Conservation (phyloP, 1,140 invertebrate genomes). For the Globodera rostochiensis region DNA sequence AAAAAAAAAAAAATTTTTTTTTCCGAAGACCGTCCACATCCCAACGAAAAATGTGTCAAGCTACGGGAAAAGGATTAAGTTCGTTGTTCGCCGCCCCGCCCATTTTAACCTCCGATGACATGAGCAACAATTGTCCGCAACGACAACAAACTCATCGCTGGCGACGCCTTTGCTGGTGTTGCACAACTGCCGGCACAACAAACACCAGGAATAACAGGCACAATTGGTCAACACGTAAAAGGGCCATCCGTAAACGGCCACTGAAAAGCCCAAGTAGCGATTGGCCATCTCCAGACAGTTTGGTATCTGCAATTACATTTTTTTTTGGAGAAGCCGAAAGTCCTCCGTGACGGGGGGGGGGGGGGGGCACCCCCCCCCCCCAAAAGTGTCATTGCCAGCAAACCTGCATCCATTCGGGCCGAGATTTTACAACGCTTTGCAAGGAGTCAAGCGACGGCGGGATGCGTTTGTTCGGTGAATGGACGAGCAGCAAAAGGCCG, state of each 20-base stretch:
- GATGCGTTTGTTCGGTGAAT: constrained; percentile 52
- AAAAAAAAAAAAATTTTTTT: too few species aligned
- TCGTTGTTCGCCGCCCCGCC: constrained; percentile 72
- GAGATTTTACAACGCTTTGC: constrained; percentile 21
- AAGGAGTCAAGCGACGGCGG: constrained; percentile 25
- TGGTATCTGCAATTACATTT: constrained; percentile 38
- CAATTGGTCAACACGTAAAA: constrained; percentile 72
- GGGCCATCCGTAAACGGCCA: constrained; percentile 87
- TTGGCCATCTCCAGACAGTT: constrained; percentile 78
- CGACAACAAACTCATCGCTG: constrained; percentile 73
- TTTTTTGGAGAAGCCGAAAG: background rate
- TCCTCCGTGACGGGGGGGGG: background rate
- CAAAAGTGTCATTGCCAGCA: background rate
- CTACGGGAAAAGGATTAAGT: too few species aligned
- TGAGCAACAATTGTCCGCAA: constrained; percentile 85
- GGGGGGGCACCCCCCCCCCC: constrained; percentile 24
- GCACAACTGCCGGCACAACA: constrained; percentile 40
- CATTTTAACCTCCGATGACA: constrained; percentile 83
- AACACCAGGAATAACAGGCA: constrained; percentile 38
- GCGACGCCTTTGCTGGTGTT: constrained; percentile 28
- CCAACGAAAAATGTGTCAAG: too few species aligned
- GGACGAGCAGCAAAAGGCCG: constrained; percentile 77
- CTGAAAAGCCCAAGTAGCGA: constrained; percentile 78
- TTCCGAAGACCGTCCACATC: too few species aligned
- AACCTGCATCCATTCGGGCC: constrained; percentile 40